Conservation (phyloP, 2,113 vertebrate species). For the Buteo buteo region DNA sequence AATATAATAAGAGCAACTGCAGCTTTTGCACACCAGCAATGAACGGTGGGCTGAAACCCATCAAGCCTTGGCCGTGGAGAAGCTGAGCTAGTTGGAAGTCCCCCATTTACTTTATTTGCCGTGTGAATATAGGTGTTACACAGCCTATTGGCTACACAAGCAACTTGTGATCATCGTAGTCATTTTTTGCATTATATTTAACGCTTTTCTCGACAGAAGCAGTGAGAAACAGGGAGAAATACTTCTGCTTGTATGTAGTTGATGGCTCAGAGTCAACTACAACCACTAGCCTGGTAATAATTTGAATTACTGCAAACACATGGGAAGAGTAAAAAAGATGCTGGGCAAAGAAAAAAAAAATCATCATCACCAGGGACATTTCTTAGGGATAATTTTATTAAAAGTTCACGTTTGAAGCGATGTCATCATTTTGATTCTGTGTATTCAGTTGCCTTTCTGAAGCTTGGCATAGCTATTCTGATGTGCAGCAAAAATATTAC, state of each 20-base stretch:
- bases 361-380: slow-evolving; percentile 42
- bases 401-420: slow-evolving; percentile 72
- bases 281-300: not conserved
- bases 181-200: not conserved
- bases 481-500: slow-evolving; percentile 68
- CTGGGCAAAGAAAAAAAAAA: not conserved
- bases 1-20: not conserved
- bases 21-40: not conserved
- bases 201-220: not conserved
- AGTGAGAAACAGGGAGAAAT: not conserved
- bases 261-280: slow-evolving; percentile 8
- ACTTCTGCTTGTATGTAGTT: not conserved
- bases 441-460: slow-evolving; percentile 71
- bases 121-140: not conserved
- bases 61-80: not conserved
- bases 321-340: not conserved
- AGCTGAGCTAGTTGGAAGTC: not conserved
- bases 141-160: not conserved
- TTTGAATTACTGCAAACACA: not conserved
- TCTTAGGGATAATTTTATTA: slow-evolving; percentile 57
- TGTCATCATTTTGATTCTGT: slow-evolving; percentile 66
- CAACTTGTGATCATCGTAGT: not conserved
- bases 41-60: not conserved
- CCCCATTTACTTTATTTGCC: not conserved
- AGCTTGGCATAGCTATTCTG: slow-evolving; percentile 71